Percentiles rank a stretch among this genome's conserved stretches.
phyloP scores from a whole-genome alignment of 2,113 vertebrate genomes.

The Phyllostomus discolor region DNA sequence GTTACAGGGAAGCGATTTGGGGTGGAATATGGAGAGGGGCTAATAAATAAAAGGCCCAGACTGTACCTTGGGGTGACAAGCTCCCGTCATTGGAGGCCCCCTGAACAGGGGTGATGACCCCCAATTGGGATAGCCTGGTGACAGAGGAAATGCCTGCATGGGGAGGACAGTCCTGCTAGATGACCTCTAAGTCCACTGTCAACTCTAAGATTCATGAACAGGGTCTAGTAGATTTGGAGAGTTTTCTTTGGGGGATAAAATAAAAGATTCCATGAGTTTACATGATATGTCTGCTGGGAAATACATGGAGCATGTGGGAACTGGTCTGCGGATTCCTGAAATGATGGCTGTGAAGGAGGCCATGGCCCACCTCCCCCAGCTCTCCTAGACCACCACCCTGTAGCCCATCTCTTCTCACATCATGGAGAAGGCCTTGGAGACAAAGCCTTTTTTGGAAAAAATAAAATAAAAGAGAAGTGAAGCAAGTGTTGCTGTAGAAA shows the following conservation, averaged over 20 bases:
- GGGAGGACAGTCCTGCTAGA: neutral
- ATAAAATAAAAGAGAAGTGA: neutral
- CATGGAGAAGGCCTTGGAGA: neutral
- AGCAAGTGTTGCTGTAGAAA: slow-evolving; percentile 10
- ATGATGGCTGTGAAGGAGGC: neutral
- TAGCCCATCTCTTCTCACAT: neutral
- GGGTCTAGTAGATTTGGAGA: neutral
- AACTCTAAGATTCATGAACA: neutral
- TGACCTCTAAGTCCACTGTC: neutral
- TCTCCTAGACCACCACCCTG: neutral
- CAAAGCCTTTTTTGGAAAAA: slow-evolving; percentile 20
- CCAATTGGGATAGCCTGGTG: neutral
- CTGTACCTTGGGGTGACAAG: neutral
- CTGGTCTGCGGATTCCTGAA: neutral
- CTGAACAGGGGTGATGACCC: neutral
- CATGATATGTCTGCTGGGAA: neutral
- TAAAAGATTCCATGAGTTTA: neutral
- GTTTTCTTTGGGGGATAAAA: neutral
- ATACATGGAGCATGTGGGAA: neutral
- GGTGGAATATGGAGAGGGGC: neutral
- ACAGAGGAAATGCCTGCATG: neutral
- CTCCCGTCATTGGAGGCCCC: neutral
- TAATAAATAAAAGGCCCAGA: neutral
- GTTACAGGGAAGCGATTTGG: neutral
- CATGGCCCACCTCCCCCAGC: neutral